Evolutionary conservation across 2,113 vertebrate species (phyloP).

Genomic region (Stegostoma tigrinum): DNA sequence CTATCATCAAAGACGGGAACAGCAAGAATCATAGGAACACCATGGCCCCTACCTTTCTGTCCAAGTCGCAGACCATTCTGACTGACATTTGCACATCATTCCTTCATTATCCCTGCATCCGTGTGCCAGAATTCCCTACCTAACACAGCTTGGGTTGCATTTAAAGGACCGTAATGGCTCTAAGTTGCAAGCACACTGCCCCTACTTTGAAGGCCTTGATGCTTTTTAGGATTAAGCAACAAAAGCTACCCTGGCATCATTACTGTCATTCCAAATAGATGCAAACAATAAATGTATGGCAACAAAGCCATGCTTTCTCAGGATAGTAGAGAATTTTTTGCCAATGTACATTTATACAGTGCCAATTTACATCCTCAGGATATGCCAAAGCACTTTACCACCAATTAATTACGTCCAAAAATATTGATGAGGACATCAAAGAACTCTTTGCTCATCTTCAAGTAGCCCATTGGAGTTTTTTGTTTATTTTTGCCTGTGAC

Average conservation of each 20-base stretch:
- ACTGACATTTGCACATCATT: background rate
- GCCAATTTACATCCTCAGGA: background rate
- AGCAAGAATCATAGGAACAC: background rate
- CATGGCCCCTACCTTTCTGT: no score
- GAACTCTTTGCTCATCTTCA: background rate
- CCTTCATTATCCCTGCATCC: background rate
- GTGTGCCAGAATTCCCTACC: background rate
- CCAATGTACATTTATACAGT: background rate
- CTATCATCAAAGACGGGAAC: background rate
- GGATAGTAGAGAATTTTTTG: background rate
- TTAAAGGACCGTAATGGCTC: background rate
- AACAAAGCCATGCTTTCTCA: background rate
- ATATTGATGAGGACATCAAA: background rate
- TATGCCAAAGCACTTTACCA: background rate
- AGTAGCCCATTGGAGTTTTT: background rate
- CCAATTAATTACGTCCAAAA: background rate
- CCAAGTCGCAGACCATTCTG: background rate
- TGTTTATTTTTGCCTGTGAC: background rate
- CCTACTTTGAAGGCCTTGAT: background rate
- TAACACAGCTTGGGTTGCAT: background rate
- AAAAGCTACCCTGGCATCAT: background rate
- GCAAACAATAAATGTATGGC: background rate
- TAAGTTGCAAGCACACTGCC: background rate
- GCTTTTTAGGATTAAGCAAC: background rate
- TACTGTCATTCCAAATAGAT: background rate